Base-by-base conservation (phyloP, 2,888 invertebrate genomes). In the Eupithecia subumbrata region DNA sequence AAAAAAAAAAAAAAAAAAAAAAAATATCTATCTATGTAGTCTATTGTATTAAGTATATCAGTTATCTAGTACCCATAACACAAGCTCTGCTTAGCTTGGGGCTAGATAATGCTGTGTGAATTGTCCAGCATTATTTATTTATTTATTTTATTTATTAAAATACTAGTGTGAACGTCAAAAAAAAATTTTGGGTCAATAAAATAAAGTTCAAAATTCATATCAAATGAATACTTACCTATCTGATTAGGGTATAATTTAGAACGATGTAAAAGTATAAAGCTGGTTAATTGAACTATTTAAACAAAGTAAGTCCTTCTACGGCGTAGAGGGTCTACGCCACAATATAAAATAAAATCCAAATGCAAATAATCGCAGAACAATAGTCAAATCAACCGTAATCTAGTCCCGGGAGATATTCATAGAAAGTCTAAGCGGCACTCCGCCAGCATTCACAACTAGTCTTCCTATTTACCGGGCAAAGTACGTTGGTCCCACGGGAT, bases 401-500 rank as follows among this genome's bases (percentile, higher is more conserved):
- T 76, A 80, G 85, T 87, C 90, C 84, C 87, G 73, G 76, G 86
- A 84, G 89, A 83, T 87, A 87, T 82, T 88, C 85, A 86, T 87
- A 85, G 87, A 90, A 89, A 91, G 88, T 83, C 83, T 81, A 73
- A 22, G 76, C 76, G 86, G 84, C 85, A 86, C 88, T 88, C 88
- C 87, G 86, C 88, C 86, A 86, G 91, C 90, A 92, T 92, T 92
- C 90, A 91, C 87, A 90, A 89, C 86, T 84, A 89, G 84, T 84
- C 88, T 91, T 91, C 89, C 90, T 89, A 87, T 85, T 87, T 87
- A 86, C 86, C 85, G 82, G 81, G 83, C 84, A 84, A 87, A 90
- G 92, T 91, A 88, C 92, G 87, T 91, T 88, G 90, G 89, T 92
- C 93, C 89, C 93, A 88, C 92, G 93, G 94, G 94, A 93, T 90